Base-by-base conservation (phyloP, 2,888 invertebrate genomes). In the Corythucha ciliata region DNA sequence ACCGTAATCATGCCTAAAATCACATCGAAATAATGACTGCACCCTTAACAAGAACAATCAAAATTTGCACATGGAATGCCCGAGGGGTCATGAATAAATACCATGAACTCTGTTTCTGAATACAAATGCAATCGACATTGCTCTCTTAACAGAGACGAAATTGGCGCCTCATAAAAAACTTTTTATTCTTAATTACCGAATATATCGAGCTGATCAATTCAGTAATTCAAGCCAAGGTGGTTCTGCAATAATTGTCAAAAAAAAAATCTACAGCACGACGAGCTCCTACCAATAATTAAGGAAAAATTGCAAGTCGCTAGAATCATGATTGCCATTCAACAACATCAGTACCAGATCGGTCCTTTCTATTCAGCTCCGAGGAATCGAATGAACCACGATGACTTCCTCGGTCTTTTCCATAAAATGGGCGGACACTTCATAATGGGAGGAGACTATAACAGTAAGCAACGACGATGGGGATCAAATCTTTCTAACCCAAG, bases 1-100 rank as follows among this genome's bases (percentile, higher is more conserved):
- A n/a, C n/a, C n/a, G n/a, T n/a, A n/a, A n/a, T n/a, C n/a, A n/a
- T n/a, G n/a, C n/a, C n/a, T n/a, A n/a, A n/a, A n/a, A n/a, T n/a
- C n/a, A n/a, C n/a, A n/a, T n/a, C n/a, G n/a, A n/a, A n/a, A n/a
- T n/a, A n/a, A n/a, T n/a, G n/a, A n/a, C n/a, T n/a, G n/a, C n/a
- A n/a, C n/a, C n/a, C n/a, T n/a, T n/a, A n/a, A n/a, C n/a, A n/a
- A n/a, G n/a, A 7, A 24, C 4, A 3, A 22, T 22, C 22, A 16
- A 42, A 25, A 12, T 42, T 27, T 27, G 44, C 44, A 44, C 27
- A 44, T 44, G 44, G 44, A 44, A 44, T 27, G 44, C 44, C 7
- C 44, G 46, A 5, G 34, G 46, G 16, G 33, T 46, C 33, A 21
- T 22, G 10, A 21, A 21, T 8, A 46, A 46, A 12, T 46, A 46